Base-by-base conservation (phyloP, 1,140 invertebrate genomes). In the Drosophila subpulchrella region DNA sequence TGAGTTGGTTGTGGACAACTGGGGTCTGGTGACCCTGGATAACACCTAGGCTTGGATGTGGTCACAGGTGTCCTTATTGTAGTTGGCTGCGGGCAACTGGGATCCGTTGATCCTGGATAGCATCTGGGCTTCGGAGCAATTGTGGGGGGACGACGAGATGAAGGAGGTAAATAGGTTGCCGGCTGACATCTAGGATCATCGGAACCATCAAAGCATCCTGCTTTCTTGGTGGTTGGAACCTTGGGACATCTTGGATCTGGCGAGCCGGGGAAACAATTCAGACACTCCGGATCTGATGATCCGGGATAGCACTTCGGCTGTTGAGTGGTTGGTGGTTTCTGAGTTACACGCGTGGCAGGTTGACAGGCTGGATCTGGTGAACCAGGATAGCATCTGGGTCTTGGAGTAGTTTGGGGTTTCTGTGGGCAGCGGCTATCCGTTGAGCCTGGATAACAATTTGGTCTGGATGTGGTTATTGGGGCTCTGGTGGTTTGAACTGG, bases 101-200 rank as follows among this genome's bases (percentile, higher is more conserved):
- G 91, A 81, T 93, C 91, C 2, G 58, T 89, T 10, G 78, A 84
- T 46, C 93, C 93, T 12, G 86, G 89, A 72, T 77, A 77, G 8
- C 75, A 77, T 2, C 20, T 46, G n/a, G 80, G 72, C 4, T 51
- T 70, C 1, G 51, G 46, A 6, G 71, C 56, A 7, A 55, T 53
- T 10, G 32, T 57, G 0, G 65, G 57, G 5, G 75, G 76, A 2
- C 75, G 47, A 6, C 50, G 61, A n/a, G 67, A 73, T 4, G 75
- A 63, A 51, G 75, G 77, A 1, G 92, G 92, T 27, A 73, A 54
- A 7, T 81, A 77, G 6, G 85, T 74, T 0, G 92, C 86, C 65
- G 84, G 91, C 10, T 93, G 93, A 70, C 93, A 94, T 10, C 92
- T 83, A 6, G 93, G 92, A 78, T 94, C 93, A 6, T 59, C 83